A percentile compares a stretch with the other conserved stretches of the same genome.
These are phyloP conservation scores for Drosophila mayri DNA, from an alignment of 1,140 invertebrate genomes.

Conservation along the genomic window DNA sequence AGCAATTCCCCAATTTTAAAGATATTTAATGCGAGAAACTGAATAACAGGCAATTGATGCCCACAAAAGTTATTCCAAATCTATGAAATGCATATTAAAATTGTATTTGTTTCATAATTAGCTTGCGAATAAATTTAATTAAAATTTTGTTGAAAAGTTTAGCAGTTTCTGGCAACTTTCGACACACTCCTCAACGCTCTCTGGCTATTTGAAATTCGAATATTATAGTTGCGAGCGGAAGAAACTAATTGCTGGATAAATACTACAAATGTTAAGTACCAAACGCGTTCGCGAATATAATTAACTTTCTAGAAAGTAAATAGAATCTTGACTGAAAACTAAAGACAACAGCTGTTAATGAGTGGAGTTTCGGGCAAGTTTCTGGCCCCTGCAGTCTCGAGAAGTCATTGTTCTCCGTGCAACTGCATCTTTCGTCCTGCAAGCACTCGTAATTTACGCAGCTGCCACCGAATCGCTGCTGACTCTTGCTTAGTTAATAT, in stretches of 20 bases:
- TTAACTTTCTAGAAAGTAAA: conserved; percentile 78
- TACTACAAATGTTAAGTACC: conserved; percentile 35
- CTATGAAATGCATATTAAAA: background rate
- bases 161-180: conserved; percentile 30
- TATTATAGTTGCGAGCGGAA: conserved; percentile 34
- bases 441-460: too few species aligned
- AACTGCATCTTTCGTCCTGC: too few species aligned
- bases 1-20: background rate
- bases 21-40: background rate
- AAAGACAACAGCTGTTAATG: conserved; percentile 81
- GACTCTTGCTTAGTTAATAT: conserved; percentile 74
- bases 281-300: conserved; percentile 60
- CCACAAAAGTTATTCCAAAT: too few species aligned
- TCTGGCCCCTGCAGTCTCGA: conserved; percentile 21
- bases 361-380: conserved; percentile 69
- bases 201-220: conserved; percentile 41
- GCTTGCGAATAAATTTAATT: background rate
- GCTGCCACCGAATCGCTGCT: conserved; percentile 34
- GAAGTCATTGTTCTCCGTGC: conserved; percentile 27
- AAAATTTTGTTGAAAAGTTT: conserved; percentile 50
- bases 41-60: too few species aligned
- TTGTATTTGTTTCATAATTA: background rate
- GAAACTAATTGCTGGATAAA: conserved; percentile 72
- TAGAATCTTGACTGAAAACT: conserved; percentile 68
- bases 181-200: background rate